Percentiles rank a stretch among this genome's conserved stretches.
These are phyloP conservation scores for Cyanoliseus patagonus DNA, from an alignment of 2,113 vertebrate genomes.

Conservation along the genomic window DNA sequence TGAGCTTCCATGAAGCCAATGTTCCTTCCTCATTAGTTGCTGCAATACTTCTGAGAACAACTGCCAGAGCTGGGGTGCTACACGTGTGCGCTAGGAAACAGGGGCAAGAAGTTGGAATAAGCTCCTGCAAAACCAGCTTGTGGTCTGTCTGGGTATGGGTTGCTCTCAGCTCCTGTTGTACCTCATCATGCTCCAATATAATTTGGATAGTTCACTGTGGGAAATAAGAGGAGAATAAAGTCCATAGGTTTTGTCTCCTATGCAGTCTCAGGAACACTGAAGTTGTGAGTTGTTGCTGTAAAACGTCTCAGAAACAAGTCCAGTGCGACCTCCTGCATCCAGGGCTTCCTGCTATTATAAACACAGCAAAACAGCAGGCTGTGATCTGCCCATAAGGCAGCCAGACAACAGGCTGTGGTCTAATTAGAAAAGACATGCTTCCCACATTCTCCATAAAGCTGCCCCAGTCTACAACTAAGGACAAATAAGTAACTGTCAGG, in stretches of 20 bases:
- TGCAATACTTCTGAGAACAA: neutral
- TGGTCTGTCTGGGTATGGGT: neutral
- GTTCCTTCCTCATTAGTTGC: constrained; percentile 15
- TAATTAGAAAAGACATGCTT: constrained; percentile 65
- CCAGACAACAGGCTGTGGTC: constrained; percentile 56
- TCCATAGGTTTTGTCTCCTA: neutral
- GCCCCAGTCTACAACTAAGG: constrained; percentile 34
- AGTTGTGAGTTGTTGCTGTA: neutral
- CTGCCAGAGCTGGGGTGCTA: neutral
- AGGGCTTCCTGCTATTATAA: constrained; percentile 12
- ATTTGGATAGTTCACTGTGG: neutral
- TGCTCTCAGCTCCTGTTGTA: neutral
- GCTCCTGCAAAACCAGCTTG: neutral
- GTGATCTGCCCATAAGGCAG: constrained; percentile 63
- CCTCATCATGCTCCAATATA: neutral
- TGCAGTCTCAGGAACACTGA: neutral
- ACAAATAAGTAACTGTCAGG: constrained; percentile 39
- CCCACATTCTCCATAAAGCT: constrained; percentile 31
- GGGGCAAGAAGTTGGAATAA: neutral
- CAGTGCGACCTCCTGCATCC: constrained; percentile 10
- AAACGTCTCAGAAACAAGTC: neutral
- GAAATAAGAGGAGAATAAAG: neutral
- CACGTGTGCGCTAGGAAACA: neutral
- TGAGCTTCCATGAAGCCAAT: neutral
- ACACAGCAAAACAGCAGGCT: constrained; percentile 7